Evolutionary conservation across 2,888 invertebrate genomes (phyloP).

Genomic region (Megastigmus dorsalis): DNA sequence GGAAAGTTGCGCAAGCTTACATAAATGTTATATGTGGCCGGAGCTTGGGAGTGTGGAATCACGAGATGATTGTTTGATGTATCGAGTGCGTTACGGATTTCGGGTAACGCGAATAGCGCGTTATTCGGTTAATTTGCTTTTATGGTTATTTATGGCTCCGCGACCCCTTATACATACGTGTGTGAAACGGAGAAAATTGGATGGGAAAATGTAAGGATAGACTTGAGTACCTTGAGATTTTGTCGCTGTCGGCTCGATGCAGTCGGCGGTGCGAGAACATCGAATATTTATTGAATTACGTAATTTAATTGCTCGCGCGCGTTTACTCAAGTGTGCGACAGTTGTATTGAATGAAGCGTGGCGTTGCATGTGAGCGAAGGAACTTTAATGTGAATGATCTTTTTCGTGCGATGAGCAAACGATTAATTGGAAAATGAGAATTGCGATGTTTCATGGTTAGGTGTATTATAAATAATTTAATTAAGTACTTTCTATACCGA

Average conservation of each 20-base stretch:
- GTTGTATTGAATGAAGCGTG: too few species aligned
- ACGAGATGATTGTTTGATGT: neutral
- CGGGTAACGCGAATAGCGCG: neutral
- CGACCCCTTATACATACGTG: too few species aligned
- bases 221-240: neutral
- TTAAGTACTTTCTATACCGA: too few species aligned
- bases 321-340: too few species aligned
- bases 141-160: neutral
- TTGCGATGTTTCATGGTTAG: too few species aligned
- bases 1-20: conserved; percentile 29
- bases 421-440: too few species aligned
- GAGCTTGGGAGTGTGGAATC: neutral
- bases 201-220: neutral
- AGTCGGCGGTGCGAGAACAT: too few species aligned
- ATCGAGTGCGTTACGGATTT: neutral
- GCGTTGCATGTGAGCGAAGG: too few species aligned
- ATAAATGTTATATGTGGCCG: conserved; percentile 16
- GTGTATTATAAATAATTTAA: too few species aligned
- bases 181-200: neutral
- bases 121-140: conserved; percentile 9
- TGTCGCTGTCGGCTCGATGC: neutral
- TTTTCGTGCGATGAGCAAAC: too few species aligned
- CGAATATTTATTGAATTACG: conserved; percentile 11
- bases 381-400: too few species aligned
- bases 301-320: too few species aligned